Conservation (phyloP, 2,888 invertebrate genomes). For the Rhyacophila evoluta region DNA sequence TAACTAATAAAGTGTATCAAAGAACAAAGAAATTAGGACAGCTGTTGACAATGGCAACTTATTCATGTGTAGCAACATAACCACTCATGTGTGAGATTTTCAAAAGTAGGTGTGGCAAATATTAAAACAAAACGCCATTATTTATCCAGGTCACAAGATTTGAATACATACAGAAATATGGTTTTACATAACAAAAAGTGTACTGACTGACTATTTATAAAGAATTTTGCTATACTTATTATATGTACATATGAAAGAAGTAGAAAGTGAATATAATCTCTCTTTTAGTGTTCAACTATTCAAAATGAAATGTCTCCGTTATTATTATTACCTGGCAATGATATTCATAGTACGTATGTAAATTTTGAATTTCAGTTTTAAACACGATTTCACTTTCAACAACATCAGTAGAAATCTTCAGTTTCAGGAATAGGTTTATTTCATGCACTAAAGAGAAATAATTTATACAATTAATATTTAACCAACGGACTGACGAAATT, state of each 20-base stretch:
- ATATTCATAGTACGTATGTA: no score
- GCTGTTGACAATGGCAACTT: neutral
- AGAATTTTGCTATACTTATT: neutral
- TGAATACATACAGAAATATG: neutral
- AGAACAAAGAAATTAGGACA: constrained; percentile 27
- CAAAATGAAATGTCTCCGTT: neutral
- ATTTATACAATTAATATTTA: no score
- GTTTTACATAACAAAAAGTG: constrained; percentile 5
- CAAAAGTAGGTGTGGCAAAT: neutral
- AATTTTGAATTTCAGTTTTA: no score
- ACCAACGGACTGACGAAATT: no score
- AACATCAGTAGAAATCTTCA: no score
- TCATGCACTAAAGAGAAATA: no score
- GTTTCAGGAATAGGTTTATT: no score
- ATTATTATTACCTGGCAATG: neutral
- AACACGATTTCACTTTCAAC: no score
- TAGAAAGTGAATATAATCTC: constrained; percentile 4
- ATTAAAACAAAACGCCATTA: neutral
- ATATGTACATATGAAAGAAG: constrained; percentile 2
- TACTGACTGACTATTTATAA: neutral
- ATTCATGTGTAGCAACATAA: constrained; percentile 4
- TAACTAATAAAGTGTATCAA: neutral
- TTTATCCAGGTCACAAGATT: neutral
- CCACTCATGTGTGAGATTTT: neutral
- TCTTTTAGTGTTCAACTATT: neutral